Conservation (phyloP, 2,113 vertebrate species). For the Halichoeres trimaculatus region DNA sequence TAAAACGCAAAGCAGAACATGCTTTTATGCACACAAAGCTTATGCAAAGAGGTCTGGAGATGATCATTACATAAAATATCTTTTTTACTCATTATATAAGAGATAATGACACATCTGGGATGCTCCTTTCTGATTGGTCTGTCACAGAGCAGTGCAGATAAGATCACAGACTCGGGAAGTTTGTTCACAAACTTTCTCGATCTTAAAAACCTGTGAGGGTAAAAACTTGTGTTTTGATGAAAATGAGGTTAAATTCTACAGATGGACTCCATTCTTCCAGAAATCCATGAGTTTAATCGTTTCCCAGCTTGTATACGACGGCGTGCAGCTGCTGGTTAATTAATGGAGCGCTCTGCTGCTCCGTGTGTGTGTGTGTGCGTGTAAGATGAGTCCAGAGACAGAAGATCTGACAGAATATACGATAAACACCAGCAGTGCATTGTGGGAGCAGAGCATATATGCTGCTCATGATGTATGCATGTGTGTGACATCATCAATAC, state of each 20-base stretch:
- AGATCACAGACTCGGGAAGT: too few relatives aligned
- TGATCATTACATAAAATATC: background rate
- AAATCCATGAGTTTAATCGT: constrained; percentile 55
- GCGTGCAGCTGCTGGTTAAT: constrained; percentile 60
- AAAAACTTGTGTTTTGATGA: too few relatives aligned
- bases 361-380: background rate
- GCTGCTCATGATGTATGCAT: constrained; percentile 2
- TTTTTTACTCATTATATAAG: constrained; percentile 16
- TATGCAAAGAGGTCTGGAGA: background rate
- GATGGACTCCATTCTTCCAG: constrained; percentile 25
- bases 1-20: background rate
- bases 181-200: background rate
- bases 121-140: too few relatives aligned
- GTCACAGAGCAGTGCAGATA: too few relatives aligned
- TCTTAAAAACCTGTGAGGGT: background rate
- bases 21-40: background rate
- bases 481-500: constrained; percentile 2
- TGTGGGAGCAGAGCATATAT: constrained; percentile 5
- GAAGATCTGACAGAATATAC: constrained; percentile 65
- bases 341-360: constrained; percentile 41
- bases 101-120: background rate
- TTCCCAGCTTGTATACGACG: constrained; percentile 53
- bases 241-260: too few relatives aligned
- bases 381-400: constrained; percentile 53
- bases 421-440: constrained; percentile 51